phyloP scores from a whole-genome alignment of 2,113 vertebrate species.

The Ochotona curzoniae region DNA sequence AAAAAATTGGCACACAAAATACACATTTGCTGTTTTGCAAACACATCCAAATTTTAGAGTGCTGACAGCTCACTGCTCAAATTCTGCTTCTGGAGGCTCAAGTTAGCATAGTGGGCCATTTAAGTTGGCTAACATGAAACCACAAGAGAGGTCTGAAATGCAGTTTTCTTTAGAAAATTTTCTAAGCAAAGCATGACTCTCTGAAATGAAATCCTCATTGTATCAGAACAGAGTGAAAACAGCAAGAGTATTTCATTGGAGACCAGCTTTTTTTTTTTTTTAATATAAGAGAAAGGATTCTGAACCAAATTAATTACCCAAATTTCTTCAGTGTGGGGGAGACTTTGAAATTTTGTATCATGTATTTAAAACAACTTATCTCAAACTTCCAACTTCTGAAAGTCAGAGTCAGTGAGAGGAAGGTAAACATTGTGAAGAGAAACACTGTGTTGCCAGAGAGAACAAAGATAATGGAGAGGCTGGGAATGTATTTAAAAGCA shows the following conservation, averaged over 20 bases:
- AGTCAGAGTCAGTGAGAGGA: constrained; percentile 45
- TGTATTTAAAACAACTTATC: constrained; percentile 46
- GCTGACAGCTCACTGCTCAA: constrained; percentile 44
- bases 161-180: background rate
- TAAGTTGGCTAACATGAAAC: constrained; percentile 34
- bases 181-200: constrained; percentile 55
- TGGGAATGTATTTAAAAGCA: background rate
- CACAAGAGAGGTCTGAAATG: constrained; percentile 18
- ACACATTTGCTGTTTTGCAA: constrained; percentile 71
- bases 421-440: constrained; percentile 12
- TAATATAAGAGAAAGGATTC: constrained; percentile 33
- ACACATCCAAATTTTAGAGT: constrained; percentile 63
- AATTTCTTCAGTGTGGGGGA: constrained; percentile 10
- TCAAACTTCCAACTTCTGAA: constrained; percentile 50
- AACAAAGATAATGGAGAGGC: constrained; percentile 34
- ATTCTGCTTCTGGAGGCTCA: constrained; percentile 46
- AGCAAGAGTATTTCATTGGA: constrained; percentile 36
- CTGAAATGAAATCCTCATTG: constrained; percentile 33
- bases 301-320: constrained; percentile 63
- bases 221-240: background rate
- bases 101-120: background rate
- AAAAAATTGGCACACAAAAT: constrained; percentile 66
- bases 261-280: constrained; percentile 48
- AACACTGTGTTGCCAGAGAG: background rate
- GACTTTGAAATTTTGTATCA: constrained; percentile 27